phyloP scores from a whole-genome alignment of 2,113 vertebrate genomes.

The Acanthochromis polyacanthus region DNA sequence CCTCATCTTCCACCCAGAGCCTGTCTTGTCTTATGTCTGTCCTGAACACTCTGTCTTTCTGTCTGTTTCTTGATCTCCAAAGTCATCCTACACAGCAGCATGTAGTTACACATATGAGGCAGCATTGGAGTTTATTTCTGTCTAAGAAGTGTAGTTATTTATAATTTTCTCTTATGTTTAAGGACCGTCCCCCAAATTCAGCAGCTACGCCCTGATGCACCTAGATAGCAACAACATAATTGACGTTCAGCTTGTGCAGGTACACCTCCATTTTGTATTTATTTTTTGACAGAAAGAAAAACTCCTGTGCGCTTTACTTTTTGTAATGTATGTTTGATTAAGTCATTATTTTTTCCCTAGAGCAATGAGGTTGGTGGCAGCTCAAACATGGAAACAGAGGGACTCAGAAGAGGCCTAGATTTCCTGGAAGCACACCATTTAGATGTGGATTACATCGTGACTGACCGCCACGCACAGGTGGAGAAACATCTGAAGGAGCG shows the following conservation, averaged over 20 bases:
- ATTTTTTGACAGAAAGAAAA: too few relatives aligned
- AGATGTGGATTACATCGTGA: constrained; percentile 12
- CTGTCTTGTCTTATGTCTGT: too few relatives aligned
- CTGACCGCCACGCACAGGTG: neutral
- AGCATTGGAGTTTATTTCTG: too few relatives aligned
- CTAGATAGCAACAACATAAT: neutral
- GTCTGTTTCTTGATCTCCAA: too few relatives aligned
- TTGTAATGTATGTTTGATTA: too few relatives aligned
- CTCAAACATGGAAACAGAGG: constrained; percentile 3
- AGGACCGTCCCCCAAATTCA: neutral
- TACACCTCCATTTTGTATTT: too few relatives aligned
- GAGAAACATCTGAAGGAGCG: constrained; percentile 17
- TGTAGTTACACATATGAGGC: too few relatives aligned
- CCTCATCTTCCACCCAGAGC: too few relatives aligned
- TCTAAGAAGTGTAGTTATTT: too few relatives aligned
- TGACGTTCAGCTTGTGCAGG: constrained; percentile 24
- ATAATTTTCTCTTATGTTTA: neutral
- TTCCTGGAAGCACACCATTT: neutral
- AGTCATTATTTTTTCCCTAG: neutral
- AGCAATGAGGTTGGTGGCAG: neutral
- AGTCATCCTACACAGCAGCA: too few relatives aligned
- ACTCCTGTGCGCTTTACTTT: too few relatives aligned
- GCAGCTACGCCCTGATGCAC: constrained; percentile 21
- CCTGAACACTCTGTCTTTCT: too few relatives aligned
- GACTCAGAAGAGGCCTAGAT: neutral